Conservation (phyloP, 2,888 invertebrate species). For the Ennomos fuscantarius region DNA sequence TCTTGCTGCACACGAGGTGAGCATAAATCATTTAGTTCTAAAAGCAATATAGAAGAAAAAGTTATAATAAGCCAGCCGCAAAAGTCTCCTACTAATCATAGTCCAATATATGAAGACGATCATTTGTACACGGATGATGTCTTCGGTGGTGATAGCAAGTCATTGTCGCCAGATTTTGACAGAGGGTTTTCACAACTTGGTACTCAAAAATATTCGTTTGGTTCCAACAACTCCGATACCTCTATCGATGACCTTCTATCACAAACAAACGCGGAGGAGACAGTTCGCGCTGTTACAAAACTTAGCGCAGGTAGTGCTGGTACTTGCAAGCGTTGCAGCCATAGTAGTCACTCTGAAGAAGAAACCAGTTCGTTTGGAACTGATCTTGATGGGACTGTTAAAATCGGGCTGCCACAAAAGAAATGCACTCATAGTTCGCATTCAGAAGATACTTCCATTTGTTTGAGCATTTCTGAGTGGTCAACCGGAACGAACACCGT, state of each 20-base stretch:
- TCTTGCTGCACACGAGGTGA: conserved; percentile 76
- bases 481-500: conserved; percentile 95
- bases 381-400: conserved; percentile 92
- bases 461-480: conserved; percentile 94
- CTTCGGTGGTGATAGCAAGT: conserved; percentile 86
- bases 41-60: conserved; percentile 74
- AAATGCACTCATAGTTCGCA: conserved; percentile 94
- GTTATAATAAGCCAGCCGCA: conserved; percentile 87
- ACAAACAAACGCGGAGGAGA: conserved; percentile 85
- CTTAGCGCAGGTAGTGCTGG: conserved; percentile 78
- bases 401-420: conserved; percentile 91
- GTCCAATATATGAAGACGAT: conserved; percentile 86
- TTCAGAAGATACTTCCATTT: conserved; percentile 94
- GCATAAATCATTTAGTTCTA: conserved; percentile 68
- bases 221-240: conserved; percentile 87
- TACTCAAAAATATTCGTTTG: conserved; percentile 78
- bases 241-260: conserved; percentile 87
- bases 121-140: conserved; percentile 86
- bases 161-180: conserved; percentile 85
- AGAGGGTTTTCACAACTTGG: conserved; percentile 73
- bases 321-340: conserved; percentile 87
- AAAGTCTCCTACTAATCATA: conserved; percentile 85
- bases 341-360: conserved; percentile 90
- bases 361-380: conserved; percentile 92
- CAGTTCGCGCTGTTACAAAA: conserved; percentile 79